Evolutionary conservation across 2,797 vertebrate species (phyloP).

Genomic region (Hapalemur alaotrensis): DNA sequence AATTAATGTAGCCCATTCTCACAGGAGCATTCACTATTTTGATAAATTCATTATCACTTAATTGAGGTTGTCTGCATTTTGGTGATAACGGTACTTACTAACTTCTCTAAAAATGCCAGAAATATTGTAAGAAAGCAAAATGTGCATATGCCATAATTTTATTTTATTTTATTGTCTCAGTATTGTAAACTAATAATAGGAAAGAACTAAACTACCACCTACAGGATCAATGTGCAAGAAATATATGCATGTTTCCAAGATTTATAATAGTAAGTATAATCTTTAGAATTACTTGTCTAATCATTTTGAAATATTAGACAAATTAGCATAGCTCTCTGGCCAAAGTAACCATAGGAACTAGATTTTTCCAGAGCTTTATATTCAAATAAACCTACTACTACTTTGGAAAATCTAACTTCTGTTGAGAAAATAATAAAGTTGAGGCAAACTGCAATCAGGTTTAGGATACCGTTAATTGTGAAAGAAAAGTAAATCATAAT

Average conservation of each 20-base stretch:
- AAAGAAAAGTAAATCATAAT: neutral
- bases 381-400: neutral
- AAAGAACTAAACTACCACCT: neutral
- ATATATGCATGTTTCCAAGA: neutral
- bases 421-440: neutral
- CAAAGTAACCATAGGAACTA: neutral
- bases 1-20: neutral
- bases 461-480: neutral
- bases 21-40: neutral
- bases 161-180: neutral
- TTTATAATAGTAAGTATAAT: neutral
- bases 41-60: neutral
- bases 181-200: neutral
- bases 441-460: neutral
- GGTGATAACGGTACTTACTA: slow-evolving; percentile 22
- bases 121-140: neutral
- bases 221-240: neutral
- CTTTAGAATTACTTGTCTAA: neutral
- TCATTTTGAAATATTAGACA: neutral
- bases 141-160: neutral
- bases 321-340: neutral
- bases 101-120: neutral
- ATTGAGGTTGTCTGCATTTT: neutral
- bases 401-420: neutral
- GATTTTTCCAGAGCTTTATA: neutral